Conservation (phyloP, 2,888 invertebrate genomes). For the Patella ulyssiponensis region DNA sequence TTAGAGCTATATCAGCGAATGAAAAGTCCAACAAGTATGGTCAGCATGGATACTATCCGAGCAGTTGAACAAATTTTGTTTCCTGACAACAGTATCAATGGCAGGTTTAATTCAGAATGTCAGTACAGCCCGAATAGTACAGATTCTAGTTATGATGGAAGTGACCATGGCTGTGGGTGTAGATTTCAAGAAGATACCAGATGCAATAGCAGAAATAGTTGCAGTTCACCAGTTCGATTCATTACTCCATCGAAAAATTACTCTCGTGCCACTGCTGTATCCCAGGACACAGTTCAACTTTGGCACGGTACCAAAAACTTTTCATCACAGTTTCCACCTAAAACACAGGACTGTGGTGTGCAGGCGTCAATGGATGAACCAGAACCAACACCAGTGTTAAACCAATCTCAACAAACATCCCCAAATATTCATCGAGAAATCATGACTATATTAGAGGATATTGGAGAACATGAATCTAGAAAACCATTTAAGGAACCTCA, state of each 20-base stretch:
- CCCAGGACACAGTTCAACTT: conserved; percentile 59
- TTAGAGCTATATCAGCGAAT: conserved; percentile 64
- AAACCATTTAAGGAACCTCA: conserved; percentile 14
- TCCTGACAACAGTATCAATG: conserved; percentile 36
- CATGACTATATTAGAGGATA: conserved; percentile 33
- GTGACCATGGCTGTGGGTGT: conserved; percentile 4
- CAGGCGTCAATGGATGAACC: conserved; percentile 50
- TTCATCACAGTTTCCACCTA: conserved; percentile 64
- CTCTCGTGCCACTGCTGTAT: conserved; percentile 51
- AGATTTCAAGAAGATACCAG: neutral
- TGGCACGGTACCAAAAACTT: conserved; percentile 66
- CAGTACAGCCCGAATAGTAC: neutral
- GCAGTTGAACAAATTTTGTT: conserved; percentile 58
- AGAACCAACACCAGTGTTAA: conserved; percentile 22
- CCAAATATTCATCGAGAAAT: conserved; percentile 39
- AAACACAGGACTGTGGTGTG: conserved; percentile 60
- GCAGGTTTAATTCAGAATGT: conserved; percentile 7
- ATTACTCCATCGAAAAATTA: conserved; percentile 39
- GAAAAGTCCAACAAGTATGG: conserved; percentile 57
- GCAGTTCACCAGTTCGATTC: conserved; percentile 39
- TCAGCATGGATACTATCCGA: conserved; percentile 59
- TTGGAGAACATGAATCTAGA: conserved; percentile 23
- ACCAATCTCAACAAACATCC: conserved; percentile 43
- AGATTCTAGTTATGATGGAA: conserved; percentile 6
- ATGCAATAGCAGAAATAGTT: conserved; percentile 5